Base-by-base conservation (phyloP, 1,140 invertebrate genomes). In the Reticulitermes speratus region DNA sequence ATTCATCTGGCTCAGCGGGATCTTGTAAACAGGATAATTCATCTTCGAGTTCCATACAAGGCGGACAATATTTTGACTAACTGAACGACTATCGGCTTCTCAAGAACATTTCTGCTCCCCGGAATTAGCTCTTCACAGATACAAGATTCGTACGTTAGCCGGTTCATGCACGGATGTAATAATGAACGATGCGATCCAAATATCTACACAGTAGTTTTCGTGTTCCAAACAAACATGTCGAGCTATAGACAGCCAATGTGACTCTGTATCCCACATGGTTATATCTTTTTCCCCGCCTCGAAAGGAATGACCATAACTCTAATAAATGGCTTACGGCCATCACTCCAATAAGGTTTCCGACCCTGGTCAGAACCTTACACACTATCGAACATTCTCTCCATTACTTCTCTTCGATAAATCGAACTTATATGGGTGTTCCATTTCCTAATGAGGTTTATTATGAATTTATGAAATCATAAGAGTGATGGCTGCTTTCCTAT, bases 381-480 rank as follows among this genome's bases (percentile, higher is more conserved):
- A 30, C 65, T 75, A n/a, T 75, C 65, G 65, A 75, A 25, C 65
- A 23, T 19, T 65, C 59, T 19, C 59, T 12, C 59, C 59, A 19
- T 65, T n/a, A 65, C 59, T 75, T 75, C 65, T 25, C n/a, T 75
- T 75, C 65, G 65, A 75, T 75, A 75, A 25, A 75, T 75, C 65
- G 65, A 75, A 75, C 65, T 75, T 75, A 75, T 75, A 75, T 30
- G 65, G 65, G 65, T 6, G 25, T 75, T 75, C 65, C 65, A 75
- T 75, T 75, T 75, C 25, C 65, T 75, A 75, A 75, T 75, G 65
- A 75, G 65, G 65, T 75, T 75, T 75, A 75, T 75, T 75, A 75
- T 75, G 65, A 75, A 75, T 75, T 75, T 75, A 75, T 75, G 65
- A 75, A 75, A 75, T 75, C 65, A 75, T 75, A 75, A 75, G 65